Conservation (phyloP, 1,140 invertebrate species). For the Amyelois transitella region DNA sequence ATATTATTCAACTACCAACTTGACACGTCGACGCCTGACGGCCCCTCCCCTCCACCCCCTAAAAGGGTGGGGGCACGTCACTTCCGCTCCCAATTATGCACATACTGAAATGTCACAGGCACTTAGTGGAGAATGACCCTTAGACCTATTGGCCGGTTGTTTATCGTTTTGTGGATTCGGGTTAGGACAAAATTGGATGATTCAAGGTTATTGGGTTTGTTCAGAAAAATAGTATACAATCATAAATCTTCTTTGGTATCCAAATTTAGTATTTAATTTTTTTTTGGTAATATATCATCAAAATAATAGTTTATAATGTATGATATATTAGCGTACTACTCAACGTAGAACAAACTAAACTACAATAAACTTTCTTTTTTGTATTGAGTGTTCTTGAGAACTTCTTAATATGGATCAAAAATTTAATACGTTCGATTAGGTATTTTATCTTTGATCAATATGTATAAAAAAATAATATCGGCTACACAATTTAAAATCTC, state of each 20-base stretch:
- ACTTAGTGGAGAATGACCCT: conserved; percentile 62
- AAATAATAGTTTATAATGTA: too few species aligned
- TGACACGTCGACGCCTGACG: conserved; percentile 63
- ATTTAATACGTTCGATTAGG: too few species aligned
- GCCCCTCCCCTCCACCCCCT: conserved; percentile 8
- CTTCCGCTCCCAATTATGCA: conserved; percentile 65
- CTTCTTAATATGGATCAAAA: too few species aligned
- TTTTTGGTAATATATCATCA: too few species aligned
- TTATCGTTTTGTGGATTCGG: conserved; percentile 42
- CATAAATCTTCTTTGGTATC: not conserved
- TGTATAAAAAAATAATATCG: too few species aligned
- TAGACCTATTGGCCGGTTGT: conserved; percentile 70
- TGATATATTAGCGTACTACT: too few species aligned
- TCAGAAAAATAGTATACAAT: not conserved
- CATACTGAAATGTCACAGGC: conserved; percentile 60
- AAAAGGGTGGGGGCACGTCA: conserved; percentile 33
- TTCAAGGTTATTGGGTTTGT: conserved; percentile 20
- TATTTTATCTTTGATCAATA: too few species aligned
- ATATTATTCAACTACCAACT: conserved; percentile 61
- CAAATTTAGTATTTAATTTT: not conserved
- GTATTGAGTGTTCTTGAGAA: too few species aligned
- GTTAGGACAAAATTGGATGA: conserved; percentile 27
- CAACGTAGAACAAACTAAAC: too few species aligned
- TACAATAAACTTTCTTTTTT: too few species aligned
- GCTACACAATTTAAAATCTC: too few species aligned